These are phyloP conservation scores for Heliopora coerulea DNA, from an alignment of 92 coral and sea anemone genomes.

Conservation along the genomic window DNA sequence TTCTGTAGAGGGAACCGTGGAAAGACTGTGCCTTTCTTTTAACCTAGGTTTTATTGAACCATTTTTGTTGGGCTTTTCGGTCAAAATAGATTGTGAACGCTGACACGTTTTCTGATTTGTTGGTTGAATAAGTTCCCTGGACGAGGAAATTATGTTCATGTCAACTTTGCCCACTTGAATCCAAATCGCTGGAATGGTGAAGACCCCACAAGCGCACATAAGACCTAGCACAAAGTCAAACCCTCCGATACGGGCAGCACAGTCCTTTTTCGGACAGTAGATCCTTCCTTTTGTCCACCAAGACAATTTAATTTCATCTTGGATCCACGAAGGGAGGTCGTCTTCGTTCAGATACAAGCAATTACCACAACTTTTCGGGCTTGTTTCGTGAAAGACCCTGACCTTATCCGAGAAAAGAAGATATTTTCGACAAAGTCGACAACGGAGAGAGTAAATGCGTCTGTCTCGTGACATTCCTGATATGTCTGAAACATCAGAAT, in stretches of 20 bases:
- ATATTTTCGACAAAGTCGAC: constrained; percentile 8
- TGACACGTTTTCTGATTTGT: neutral
- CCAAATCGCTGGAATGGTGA: constrained; percentile 87
- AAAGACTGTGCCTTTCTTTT: neutral
- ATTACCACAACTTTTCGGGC: constrained; percentile 6
- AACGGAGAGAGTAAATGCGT: constrained; percentile 18
- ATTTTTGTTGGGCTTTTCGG: too few relatives aligned
- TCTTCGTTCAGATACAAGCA: constrained; percentile 53
- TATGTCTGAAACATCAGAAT: neutral
- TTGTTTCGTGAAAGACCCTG: constrained; percentile 8
- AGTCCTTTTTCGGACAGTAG: constrained; percentile 67
- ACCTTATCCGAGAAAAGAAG: constrained; percentile 11
- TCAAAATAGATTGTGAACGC: neutral
- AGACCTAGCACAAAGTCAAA: constrained; percentile 82
- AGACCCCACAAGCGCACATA: constrained; percentile 74
- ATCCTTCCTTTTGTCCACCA: constrained; percentile 89
- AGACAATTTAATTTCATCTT: constrained; percentile 57
- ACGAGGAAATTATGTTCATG: constrained; percentile 9
- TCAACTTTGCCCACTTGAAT: constrained; percentile 87
- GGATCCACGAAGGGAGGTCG: constrained; percentile 59
- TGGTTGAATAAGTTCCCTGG: neutral
- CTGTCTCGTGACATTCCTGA: neutral
- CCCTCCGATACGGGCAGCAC: constrained; percentile 81
- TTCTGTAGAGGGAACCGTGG: neutral
- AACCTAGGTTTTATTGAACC: neutral